Percentiles rank a stretch among this genome's conserved stretches.
These are phyloP conservation scores for Drosophila asahinai DNA, from an alignment of 1,140 invertebrate species.

Conservation along the genomic window DNA sequence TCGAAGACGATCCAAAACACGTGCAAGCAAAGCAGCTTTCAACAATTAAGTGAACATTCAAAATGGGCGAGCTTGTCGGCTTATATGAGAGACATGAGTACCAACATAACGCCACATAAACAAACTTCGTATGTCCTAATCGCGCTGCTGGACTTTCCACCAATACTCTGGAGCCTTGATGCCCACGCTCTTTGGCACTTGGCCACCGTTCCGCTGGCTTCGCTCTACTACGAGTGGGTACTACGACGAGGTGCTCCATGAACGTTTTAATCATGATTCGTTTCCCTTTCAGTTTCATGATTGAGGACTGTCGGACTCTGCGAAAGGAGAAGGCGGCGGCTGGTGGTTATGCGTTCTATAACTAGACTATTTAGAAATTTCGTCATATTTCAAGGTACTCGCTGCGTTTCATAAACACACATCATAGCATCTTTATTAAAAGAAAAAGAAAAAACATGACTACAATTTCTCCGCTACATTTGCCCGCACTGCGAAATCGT, in stretches of 20 bases:
- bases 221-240: slow-evolving; percentile 91
- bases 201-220: slow-evolving; percentile 92
- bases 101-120: too few species aligned
- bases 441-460: slow-evolving; percentile 22
- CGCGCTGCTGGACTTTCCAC: slow-evolving; percentile 97
- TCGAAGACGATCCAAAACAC: too few species aligned
- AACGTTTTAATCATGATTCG: not conserved
- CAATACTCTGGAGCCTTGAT: slow-evolving; percentile 93
- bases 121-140: slow-evolving; percentile 86
- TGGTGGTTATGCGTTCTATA: slow-evolving; percentile 40
- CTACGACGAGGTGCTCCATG: not conserved
- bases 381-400: slow-evolving; percentile 8
- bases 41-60: too few species aligned
- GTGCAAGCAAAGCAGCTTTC: too few species aligned
- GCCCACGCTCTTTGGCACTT: slow-evolving; percentile 98
- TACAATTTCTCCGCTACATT: slow-evolving; percentile 89
- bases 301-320: slow-evolving; percentile 87
- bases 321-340: slow-evolving; percentile 75
- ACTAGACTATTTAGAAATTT: slow-evolving; percentile 51
- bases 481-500: slow-evolving; percentile 98
- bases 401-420: slow-evolving; percentile 37
- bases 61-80: too few species aligned
- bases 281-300: slow-evolving; percentile 85
- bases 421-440: slow-evolving; percentile 59
- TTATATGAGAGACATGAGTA: too few species aligned